Conservation (phyloP, 2,888 invertebrate species). For the Coenonympha glycerion region DNA sequence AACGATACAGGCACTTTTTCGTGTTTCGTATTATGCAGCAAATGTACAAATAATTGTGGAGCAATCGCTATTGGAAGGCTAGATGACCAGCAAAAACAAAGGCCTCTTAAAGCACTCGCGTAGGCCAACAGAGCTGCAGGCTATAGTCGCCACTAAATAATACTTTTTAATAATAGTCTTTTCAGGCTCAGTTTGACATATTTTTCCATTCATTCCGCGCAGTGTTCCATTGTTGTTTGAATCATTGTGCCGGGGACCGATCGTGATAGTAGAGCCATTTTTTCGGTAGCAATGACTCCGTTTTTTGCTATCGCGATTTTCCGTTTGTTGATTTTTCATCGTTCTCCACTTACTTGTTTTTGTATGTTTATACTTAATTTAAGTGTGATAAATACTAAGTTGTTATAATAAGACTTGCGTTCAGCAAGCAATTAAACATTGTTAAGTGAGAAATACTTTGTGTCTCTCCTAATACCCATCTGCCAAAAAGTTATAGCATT, state of each 20-base stretch:
- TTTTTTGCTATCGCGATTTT: slow-evolving; percentile 22
- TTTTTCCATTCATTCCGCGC: slow-evolving; percentile 30
- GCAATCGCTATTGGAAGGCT: slow-evolving; percentile 6
- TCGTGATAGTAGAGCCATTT: slow-evolving; percentile 28
- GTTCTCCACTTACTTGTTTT: not conserved
- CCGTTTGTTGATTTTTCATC: slow-evolving; percentile 5
- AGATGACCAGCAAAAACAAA: slow-evolving; percentile 21
- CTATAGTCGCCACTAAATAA: slow-evolving; percentile 30
- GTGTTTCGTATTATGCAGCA: not conserved
- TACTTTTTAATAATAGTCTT: slow-evolving; percentile 31
- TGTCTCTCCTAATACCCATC: too few species aligned
- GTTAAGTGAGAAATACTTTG: too few species aligned
- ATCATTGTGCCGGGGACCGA: slow-evolving; percentile 27
- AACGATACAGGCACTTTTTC: slow-evolving; percentile 1
- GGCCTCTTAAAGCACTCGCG: slow-evolving; percentile 14
- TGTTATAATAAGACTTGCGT: too few species aligned
- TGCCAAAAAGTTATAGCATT: too few species aligned
- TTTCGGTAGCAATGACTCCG: slow-evolving; percentile 25
- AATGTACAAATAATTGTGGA: slow-evolving; percentile 9
- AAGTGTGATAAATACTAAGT: too few species aligned
- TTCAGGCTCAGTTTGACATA: slow-evolving; percentile 32
- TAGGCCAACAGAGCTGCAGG: slow-evolving; percentile 21
- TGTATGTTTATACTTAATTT: too few species aligned
- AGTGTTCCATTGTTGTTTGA: slow-evolving; percentile 29
- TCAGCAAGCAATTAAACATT: too few species aligned